phyloP scores from a whole-genome alignment of 1,140 invertebrate genomes.

The Hylaeus anthracinus region DNA sequence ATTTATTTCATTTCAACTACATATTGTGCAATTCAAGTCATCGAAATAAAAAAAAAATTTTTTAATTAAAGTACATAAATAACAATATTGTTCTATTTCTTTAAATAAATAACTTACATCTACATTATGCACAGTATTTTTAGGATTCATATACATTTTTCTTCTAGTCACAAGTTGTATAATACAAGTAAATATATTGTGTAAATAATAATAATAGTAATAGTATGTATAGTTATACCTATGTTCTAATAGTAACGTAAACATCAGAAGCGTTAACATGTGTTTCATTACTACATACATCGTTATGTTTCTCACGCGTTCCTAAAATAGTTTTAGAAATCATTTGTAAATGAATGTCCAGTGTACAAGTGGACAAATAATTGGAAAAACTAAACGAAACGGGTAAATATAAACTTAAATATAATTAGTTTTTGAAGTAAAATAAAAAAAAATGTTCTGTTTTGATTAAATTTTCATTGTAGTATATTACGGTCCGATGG shows the following conservation, averaged over 20 bases:
- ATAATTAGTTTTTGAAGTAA: not conserved
- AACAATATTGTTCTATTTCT: slow-evolving; percentile 8
- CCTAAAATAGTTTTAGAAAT: not conserved
- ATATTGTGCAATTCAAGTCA: slow-evolving; percentile 1
- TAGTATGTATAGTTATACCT: slow-evolving; percentile 4
- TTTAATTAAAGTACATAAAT: slow-evolving; percentile 10
- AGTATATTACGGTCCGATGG: not conserved
- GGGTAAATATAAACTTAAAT: not conserved
- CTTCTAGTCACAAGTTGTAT: slow-evolving; percentile 11
- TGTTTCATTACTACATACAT: slow-evolving; percentile 12
- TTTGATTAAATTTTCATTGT: not conserved
- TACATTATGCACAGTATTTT: slow-evolving; percentile 23
- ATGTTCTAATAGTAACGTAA: slow-evolving; percentile 24
- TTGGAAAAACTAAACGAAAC: not conserved
- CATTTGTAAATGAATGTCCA: too few relatives aligned
- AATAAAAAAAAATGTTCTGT: not conserved
- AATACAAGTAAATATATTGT: not conserved
- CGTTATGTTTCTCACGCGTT: not conserved
- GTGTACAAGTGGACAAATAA: not conserved
- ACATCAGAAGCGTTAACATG: slow-evolving; percentile 34
- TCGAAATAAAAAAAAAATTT: slow-evolving; percentile 15
- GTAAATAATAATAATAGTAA: slow-evolving; percentile 25
- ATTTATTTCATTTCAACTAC: slow-evolving; percentile 37
- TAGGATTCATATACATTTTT: slow-evolving; percentile 16
- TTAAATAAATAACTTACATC: slow-evolving; percentile 33